A percentile compares a stretch with the other conserved stretches of the same genome.
Evolutionary conservation across 1,140 invertebrate genomes (phyloP).

Genomic region (Drosophila trapezifrons): DNA sequence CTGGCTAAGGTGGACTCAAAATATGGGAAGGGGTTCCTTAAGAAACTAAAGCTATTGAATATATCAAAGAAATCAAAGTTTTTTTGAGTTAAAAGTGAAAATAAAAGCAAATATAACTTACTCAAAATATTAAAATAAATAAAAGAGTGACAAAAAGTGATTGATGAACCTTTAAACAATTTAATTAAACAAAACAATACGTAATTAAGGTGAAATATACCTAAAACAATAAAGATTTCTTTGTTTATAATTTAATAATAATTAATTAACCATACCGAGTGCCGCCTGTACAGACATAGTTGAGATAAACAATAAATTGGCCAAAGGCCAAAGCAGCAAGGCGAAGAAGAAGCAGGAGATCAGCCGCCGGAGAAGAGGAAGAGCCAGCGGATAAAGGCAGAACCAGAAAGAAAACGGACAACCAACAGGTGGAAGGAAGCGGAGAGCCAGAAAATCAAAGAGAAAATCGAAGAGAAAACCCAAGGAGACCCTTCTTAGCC

Average conservation of each 20-base stretch:
- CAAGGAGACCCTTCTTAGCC: not conserved
- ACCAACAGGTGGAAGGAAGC: constrained; percentile 52
- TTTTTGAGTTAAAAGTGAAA: too few species aligned
- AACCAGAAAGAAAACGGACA: constrained; percentile 47
- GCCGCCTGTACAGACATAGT: constrained; percentile 32
- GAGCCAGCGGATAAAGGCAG: constrained; percentile 13
- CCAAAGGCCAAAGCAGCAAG: constrained; percentile 44
- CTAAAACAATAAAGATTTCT: too few species aligned
- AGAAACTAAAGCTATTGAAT: not conserved
- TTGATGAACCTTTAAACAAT: too few species aligned
- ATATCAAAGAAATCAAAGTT: not conserved
- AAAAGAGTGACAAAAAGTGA: too few species aligned
- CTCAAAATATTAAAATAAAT: too few species aligned
- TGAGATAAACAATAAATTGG: constrained; percentile 72
- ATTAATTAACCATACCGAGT: not conserved
- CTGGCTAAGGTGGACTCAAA: not conserved
- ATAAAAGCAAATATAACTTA: too few species aligned
- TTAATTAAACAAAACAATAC: too few species aligned
- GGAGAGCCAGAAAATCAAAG: constrained; percentile 4
- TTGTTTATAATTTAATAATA: not conserved
- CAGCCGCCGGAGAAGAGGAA: constrained; percentile 27
- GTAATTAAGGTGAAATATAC: too few species aligned
- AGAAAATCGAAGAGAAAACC: not conserved
- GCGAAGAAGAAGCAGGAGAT: constrained; percentile 18
- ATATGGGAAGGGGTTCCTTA: too few species aligned